Evolutionary conservation across 2,888 invertebrate species (phyloP).

Genomic region (Lordiphosa andalusiaca): DNA sequence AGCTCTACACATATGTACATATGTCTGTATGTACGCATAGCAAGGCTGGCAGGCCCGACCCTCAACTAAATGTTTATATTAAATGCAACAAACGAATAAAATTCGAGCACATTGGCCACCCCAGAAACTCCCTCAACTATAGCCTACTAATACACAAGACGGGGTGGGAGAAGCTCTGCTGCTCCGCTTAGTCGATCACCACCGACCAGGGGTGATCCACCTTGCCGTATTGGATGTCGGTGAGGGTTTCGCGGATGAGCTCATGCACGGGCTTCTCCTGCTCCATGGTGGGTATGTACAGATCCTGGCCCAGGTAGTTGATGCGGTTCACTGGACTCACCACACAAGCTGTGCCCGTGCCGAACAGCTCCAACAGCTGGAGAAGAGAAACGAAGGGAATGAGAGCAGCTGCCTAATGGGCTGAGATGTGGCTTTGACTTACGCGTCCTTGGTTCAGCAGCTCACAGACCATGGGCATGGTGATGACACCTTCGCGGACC

Average conservation of each 20-base stretch:
- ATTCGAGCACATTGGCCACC: slow-evolving; percentile 66
- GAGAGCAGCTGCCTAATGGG: not conserved
- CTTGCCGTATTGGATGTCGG: slow-evolving; percentile 94
- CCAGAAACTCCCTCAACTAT: slow-evolving; percentile 45
- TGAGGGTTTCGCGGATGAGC: slow-evolving; percentile 87
- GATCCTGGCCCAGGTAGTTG: slow-evolving; percentile 86
- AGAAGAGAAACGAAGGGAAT: not conserved
- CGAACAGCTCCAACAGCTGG: slow-evolving; percentile 97
- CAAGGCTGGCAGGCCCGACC: slow-evolving; percentile 7
- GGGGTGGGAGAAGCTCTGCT: slow-evolving; percentile 9
- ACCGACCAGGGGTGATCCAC: slow-evolving; percentile 91
- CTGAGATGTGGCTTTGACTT: slow-evolving; percentile 81
- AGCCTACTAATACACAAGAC: slow-evolving; percentile 75
- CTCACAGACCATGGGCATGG: slow-evolving; percentile 90
- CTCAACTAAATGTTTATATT: slow-evolving; percentile 19
- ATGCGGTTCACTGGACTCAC: slow-evolving; percentile 95
- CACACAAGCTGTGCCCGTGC: slow-evolving; percentile 98
- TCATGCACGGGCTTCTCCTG: slow-evolving; percentile 88
- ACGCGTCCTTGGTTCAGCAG: slow-evolving; percentile 91
- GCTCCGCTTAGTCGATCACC: slow-evolving; percentile 82
- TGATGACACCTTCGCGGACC: slow-evolving; percentile 89
- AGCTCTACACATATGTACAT: slow-evolving; percentile 29
- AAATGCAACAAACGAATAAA: slow-evolving; percentile 55
- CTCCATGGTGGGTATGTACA: slow-evolving; percentile 87
- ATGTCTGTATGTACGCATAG: slow-evolving; percentile 21